Evolutionary conservation across 1,140 invertebrate species (phyloP), one percentile per base, ranked within the genome.

Genomic region (Rhopalosiphum padi): DNA sequence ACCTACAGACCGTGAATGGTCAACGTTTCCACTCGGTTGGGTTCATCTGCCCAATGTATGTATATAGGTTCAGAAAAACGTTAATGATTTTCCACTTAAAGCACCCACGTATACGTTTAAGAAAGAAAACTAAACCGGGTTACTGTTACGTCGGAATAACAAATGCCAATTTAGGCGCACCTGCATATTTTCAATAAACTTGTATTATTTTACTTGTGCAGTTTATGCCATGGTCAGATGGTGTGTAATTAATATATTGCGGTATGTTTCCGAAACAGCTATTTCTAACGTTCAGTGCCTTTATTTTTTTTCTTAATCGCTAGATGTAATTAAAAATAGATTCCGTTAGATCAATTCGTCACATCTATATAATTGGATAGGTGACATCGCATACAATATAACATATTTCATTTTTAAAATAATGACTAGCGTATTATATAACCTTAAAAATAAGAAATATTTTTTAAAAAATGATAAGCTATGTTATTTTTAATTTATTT

Each of bases 61-160:
- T 30, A 88, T 48, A 41, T 30, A 90, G 22, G 11, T 41, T 77
- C 30, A 30, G 68, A 92, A 83, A 92, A 92, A 92, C 90, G 90
- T 92, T 91, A 83, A 92, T 92, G 90, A 92, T 92, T 92, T 92
- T 92, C 90, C 90, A 83, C 68, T 92, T 83, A 92, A 83, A 51
- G 43, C 90, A 41, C 68, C 68, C 46, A 82, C 68, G 90, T 53
- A 83, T 92, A 83, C 21, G 46, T 82, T 92, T 51, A 92, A 77
- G 43, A 18, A 91, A 91, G 60, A 30, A 92, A 92, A 68, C 53
- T 90, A 90, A 92, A 92, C 90, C 77, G 90, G 90, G 90, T 92
- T 92, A 92, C 90, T 92, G 77, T 92, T 82, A 92, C 90, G 30
- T 51, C 1, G 90, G 6, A 90, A 90, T 43, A 68, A 90, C 55